Percentiles rank a stretch among this genome's conserved stretches.
Conservation (phyloP, 2,797 vertebrate genomes). For the Neosilurus hyrtlii region DNA sequence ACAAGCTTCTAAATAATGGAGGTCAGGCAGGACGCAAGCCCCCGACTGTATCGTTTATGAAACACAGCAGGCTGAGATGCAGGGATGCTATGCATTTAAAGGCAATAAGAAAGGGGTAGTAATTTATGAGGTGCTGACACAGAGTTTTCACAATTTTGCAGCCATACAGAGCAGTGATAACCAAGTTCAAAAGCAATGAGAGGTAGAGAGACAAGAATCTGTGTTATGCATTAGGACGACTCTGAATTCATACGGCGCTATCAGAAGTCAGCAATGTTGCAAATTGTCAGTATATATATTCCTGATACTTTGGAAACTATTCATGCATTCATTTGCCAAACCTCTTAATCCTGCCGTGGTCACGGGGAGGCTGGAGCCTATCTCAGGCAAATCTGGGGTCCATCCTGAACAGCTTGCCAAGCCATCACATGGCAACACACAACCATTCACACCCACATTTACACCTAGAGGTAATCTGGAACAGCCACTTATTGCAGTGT, state of each 20-base stretch:
- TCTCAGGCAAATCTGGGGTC: no score
- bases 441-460: no score
- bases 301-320: neutral
- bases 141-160: constrained; percentile 42
- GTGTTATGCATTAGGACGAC: constrained; percentile 4
- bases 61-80: constrained; percentile 62
- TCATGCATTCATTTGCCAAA: no score
- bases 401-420: no score
- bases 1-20: constrained; percentile 65
- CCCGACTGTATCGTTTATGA: constrained; percentile 72
- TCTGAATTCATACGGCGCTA: neutral
- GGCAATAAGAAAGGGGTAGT: constrained; percentile 68
- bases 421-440: no score
- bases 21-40: constrained; percentile 55
- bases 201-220: neutral
- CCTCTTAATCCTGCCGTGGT: no score
- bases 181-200: constrained; percentile 46
- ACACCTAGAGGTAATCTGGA: no score
- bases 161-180: constrained; percentile 59
- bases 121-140: constrained; percentile 64
- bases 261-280: neutral
- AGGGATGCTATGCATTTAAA: constrained; percentile 64
- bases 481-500: no score
- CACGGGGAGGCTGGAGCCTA: no score
- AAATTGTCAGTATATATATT: neutral